Base-by-base conservation (phyloP, 2,888 invertebrate species). In the Parnassius orleans region DNA sequence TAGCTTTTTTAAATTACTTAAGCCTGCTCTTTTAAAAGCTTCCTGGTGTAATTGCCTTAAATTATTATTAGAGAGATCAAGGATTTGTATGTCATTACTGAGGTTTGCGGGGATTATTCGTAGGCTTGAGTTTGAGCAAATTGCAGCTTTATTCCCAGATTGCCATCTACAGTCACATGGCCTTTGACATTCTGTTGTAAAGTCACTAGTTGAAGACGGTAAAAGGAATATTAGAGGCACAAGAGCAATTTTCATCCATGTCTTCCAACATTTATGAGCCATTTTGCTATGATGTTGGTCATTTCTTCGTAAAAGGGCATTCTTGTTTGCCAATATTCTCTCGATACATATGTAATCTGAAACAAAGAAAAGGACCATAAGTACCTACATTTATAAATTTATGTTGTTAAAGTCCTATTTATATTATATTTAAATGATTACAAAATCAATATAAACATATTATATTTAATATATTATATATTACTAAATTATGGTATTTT, bases 131-230 rank as follows among this genome's bases (percentile, higher is more conserved):
- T 93, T 93, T 57, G 93, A 93, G 85, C 98, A 98, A 73, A 97
- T 95, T 42, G 97, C 97, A 2, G 95, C 95, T 83, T 95, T 96
- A 82, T 95, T 96, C 0, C 97, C 97, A 33, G 95, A 95, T 62
- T 95, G 95, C 97, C 98, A 98, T 75, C 95, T 94, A 83, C 98
- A 98, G 78, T 95, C 94, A 86, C 98, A 98, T 15, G 93, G 92
- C 68, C 93, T 86, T 67, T 94, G 93, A 87, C 95, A 96, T 81
- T 93, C 93, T 53, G 93, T 93, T 64, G 93, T 93, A 81, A 94
- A 94, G 73, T 91, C 92, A 66, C 92, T 91, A 66, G 84, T 81
- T 60, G 88, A 85, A 42, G 87, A 81, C 43, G 87, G 73, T 41
- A 84, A 72, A 61, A 86, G 69, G 19, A 72, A 77, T 68, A 51